Percentiles rank a stretch among this genome's conserved stretches.
Evolutionary conservation across 2,888 invertebrate species (phyloP).

Genomic region (Beris morrisii): DNA sequence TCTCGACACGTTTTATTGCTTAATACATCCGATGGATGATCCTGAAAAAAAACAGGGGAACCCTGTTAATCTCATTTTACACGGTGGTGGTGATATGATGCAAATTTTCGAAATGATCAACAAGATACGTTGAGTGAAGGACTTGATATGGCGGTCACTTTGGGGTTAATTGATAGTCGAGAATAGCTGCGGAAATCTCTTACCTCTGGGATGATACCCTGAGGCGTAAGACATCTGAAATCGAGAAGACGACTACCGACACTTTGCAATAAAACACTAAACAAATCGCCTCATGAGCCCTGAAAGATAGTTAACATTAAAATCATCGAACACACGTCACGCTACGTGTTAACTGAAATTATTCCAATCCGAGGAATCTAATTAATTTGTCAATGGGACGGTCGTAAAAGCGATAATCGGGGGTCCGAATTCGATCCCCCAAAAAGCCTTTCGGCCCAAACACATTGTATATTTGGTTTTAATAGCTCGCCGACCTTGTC

Average conservation of each 20-base stretch:
- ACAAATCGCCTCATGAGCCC: not conserved
- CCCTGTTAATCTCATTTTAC: too few species aligned
- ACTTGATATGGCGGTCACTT: too few species aligned
- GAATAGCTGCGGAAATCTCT: too few species aligned
- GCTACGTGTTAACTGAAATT: conserved; percentile 34
- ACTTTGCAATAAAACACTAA: not conserved
- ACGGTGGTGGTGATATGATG: too few species aligned
- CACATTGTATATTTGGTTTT: not conserved
- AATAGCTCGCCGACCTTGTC: conserved; percentile 15
- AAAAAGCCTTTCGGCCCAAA: too few species aligned
- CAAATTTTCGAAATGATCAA: too few species aligned
- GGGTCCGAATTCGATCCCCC: too few species aligned
- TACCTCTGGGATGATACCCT: too few species aligned
- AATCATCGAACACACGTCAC: conserved; percentile 25
- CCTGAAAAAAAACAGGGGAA: too few species aligned
- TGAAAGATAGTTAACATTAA: not conserved
- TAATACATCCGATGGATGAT: not conserved
- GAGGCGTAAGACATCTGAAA: not conserved
- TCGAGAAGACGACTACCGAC: not conserved
- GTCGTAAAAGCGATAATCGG: conserved; percentile 30
- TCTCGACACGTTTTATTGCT: conserved; percentile 13
- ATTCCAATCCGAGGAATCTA: conserved; percentile 26
- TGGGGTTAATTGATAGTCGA: too few species aligned
- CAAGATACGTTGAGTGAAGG: too few species aligned
- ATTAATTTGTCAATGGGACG: conserved; percentile 33